Conservation (phyloP, 2,797 vertebrate species). For the Tadarida brasiliensis region DNA sequence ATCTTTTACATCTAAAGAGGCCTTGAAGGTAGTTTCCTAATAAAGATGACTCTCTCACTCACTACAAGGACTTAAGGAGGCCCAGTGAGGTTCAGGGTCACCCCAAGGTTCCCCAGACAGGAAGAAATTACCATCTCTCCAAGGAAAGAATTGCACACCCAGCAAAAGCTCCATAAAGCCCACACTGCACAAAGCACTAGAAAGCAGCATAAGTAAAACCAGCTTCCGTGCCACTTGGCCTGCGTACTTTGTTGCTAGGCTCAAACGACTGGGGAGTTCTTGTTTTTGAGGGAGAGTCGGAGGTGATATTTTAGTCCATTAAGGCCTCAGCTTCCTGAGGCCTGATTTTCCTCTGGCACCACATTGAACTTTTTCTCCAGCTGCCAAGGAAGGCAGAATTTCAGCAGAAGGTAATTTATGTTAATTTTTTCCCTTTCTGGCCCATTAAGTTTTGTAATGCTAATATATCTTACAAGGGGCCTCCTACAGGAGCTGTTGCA, state of each 20-base stretch:
- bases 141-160: not conserved
- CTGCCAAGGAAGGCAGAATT: constrained; percentile 68
- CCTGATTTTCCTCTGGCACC: constrained; percentile 62
- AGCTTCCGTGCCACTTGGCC: not conserved
- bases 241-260: constrained; percentile 3
- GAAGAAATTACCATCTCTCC: not conserved
- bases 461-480: constrained; percentile 82
- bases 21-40: constrained; percentile 6
- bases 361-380: constrained; percentile 61
- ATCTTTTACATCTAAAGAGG: not conserved
- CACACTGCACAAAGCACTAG: not conserved
- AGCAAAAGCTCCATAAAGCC: not conserved
- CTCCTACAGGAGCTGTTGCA: constrained; percentile 6
- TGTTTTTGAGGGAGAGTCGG: constrained; percentile 43
- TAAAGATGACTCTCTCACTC: not conserved
- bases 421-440: constrained; percentile 81
- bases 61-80: not conserved
- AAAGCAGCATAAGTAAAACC: not conserved
- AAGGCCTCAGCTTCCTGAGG: constrained; percentile 67
- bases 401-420: constrained; percentile 81
- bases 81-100: not conserved
- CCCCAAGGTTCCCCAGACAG: not conserved
- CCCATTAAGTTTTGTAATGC: constrained; percentile 81
- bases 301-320: constrained; percentile 57
- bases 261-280: constrained; percentile 32